Conservation (phyloP, 1,140 invertebrate species). For the Diachasmimorpha longicaudata region DNA sequence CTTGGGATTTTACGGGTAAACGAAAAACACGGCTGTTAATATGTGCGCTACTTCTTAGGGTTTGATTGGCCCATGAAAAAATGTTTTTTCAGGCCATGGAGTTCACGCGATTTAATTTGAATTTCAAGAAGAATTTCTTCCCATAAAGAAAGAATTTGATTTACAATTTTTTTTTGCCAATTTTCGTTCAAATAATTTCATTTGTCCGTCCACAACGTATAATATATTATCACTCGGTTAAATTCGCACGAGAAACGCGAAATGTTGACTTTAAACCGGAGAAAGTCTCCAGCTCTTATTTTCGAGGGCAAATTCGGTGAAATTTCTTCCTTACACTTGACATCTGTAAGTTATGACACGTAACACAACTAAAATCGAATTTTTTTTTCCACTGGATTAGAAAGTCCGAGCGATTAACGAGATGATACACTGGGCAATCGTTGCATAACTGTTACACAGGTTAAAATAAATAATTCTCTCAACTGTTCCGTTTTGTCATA, state of each 20-base stretch:
- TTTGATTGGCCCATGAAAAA: neutral
- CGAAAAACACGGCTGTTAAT: neutral
- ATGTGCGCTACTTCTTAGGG: neutral
- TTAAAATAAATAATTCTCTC: neutral
- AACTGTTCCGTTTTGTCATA: neutral
- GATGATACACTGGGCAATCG: neutral
- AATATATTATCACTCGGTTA: too few relatives aligned
- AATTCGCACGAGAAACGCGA: neutral
- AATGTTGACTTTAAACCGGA: neutral
- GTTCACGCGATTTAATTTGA: neutral
- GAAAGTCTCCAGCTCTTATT: neutral
- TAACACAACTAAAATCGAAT: neutral
- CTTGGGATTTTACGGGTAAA: neutral
- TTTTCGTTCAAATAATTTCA: too few relatives aligned
- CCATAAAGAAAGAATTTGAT: neutral
- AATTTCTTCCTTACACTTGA: neutral
- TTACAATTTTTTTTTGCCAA: too few relatives aligned
- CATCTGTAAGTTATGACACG: neutral
- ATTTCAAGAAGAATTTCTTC: neutral
- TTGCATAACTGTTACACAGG: neutral
- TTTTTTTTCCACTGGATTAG: neutral
- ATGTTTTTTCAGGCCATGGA: neutral
- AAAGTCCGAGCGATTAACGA: neutral
- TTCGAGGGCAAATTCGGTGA: constrained; percentile 3
- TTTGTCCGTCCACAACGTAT: too few relatives aligned